Evolutionary conservation across 2,113 vertebrate species (phyloP).

Genomic region (Tursiops truncatus): DNA sequence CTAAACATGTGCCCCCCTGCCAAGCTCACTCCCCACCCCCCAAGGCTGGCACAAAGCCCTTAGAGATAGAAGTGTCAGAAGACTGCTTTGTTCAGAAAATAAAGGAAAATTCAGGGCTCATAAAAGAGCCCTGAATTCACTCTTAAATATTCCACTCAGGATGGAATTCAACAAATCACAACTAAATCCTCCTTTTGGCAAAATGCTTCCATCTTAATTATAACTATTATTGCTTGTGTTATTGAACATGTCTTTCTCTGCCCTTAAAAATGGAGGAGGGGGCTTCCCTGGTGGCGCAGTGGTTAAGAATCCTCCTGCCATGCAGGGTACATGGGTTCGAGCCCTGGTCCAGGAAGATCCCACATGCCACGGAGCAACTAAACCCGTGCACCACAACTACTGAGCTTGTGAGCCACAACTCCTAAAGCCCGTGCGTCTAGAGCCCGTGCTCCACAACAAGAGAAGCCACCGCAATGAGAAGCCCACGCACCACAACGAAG

Average conservation of each 20-base stretch:
- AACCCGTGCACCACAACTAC: too few species aligned
- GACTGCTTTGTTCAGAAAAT: not conserved
- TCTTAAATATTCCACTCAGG: constrained; percentile 49
- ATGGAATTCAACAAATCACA: constrained; percentile 63
- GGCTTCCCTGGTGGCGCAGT: too few species aligned
- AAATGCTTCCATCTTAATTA: constrained; percentile 49
- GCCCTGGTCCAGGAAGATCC: too few species aligned
- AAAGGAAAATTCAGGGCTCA: not conserved
- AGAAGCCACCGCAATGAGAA: too few species aligned
- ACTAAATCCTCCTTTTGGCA: constrained; percentile 61
- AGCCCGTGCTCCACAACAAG: too few species aligned
- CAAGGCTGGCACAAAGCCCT: not conserved
- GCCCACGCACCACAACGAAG: too few species aligned
- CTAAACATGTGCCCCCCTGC: not conserved
- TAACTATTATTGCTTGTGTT: constrained; percentile 45
- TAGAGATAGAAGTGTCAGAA: not conserved
- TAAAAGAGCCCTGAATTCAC: constrained; percentile 11
- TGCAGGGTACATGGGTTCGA: too few species aligned
- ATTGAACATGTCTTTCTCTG: constrained; percentile 43
- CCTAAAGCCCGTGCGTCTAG: too few species aligned
- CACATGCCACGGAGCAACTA: too few species aligned
- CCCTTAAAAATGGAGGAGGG: constrained; percentile 34
- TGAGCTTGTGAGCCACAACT: too few species aligned
- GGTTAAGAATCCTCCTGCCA: too few species aligned
- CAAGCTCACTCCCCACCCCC: too few species aligned